Base-by-base conservation (phyloP, 2,888 invertebrate genomes). In the Cosmia pyralina region DNA sequence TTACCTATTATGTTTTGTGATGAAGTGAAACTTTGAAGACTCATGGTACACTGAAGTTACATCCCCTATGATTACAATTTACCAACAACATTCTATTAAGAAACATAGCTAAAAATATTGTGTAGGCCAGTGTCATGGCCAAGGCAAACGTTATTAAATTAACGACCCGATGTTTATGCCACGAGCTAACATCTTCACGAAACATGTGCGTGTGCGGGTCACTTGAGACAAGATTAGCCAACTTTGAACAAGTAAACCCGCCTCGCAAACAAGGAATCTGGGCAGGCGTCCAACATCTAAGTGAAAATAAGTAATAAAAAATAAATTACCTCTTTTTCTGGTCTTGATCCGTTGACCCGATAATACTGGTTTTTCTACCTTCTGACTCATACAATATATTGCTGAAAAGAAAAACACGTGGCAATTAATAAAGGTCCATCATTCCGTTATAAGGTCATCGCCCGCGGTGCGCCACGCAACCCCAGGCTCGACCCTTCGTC, bases 331-430 rank as follows among this genome's bases (percentile, higher is more conserved):
- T 99, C 99, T 99, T 98, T 99, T 99, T 98, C 99, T 98, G 98
- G 99, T 99, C 98, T 99, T 99, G 98, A 99, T 99, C 97, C 99
- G 99, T 98, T 99, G 99, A 98, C 99, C 99, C 98, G 99, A 99
- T 98, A 99, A 97, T 98, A 99, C 98, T 98, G 99, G 99, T 98
- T 99, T 99, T 99, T 99, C 99, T 98, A 98, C 98, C 98, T 99
- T 99, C 97, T 99, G 99, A 99, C 99, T 99, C 99, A 99, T 99
- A 99, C 99, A 99, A 99, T 97, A 97, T 97, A 97, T 97, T 97
- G 97, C 98, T 98, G 97, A 97, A 87, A 89, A 89, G 77, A 94
- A 94, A 94, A 93, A 94, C 95, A 95, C 96, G 95, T 96, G 96
- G 96, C 95, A 94, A 92, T 95, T 94, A 95, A 69, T 89, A 84